A percentile compares a stretch with the other conserved stretches of the same genome.
phyloP scores from a whole-genome alignment of 2,113 vertebrate species.

The Xiphias gladius region DNA sequence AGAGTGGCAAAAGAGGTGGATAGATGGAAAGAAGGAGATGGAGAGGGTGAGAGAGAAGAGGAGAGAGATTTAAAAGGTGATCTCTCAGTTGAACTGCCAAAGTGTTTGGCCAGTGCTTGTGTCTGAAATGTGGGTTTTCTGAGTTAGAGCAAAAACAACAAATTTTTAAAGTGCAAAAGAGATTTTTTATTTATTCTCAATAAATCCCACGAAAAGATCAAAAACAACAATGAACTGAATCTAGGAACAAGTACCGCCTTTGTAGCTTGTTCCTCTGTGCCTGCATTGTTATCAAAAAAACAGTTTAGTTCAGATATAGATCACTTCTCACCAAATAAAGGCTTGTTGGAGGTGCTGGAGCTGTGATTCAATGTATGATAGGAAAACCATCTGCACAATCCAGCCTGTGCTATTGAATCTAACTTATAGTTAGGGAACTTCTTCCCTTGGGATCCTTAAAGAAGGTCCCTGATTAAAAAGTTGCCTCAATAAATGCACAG shows the following conservation, averaged over 20 bases:
- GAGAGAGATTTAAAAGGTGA: slow-evolving; percentile 76
- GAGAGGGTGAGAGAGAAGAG: slow-evolving; percentile 59
- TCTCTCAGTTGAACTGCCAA: slow-evolving; percentile 75
- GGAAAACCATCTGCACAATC: slow-evolving; percentile 33
- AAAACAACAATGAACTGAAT: not conserved
- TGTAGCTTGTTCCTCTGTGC: not conserved
- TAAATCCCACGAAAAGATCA: not conserved
- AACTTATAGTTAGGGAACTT: slow-evolving; percentile 6
- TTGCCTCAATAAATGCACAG: slow-evolving; percentile 8
- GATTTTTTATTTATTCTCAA: slow-evolving; percentile 33
- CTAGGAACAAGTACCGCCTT: not conserved
- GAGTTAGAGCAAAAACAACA: slow-evolving; percentile 22
- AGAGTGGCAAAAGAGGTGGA: slow-evolving; percentile 73
- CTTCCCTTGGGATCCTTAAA: slow-evolving; percentile 5
- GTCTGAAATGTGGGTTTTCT: slow-evolving; percentile 37
- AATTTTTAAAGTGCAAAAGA: slow-evolving; percentile 32
- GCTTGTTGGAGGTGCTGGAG: not conserved
- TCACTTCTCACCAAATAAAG: slow-evolving; percentile 12
- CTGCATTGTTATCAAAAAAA: not conserved
- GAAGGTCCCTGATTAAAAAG: not conserved
- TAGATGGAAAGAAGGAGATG: slow-evolving; percentile 69
- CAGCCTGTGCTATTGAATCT: not conserved
- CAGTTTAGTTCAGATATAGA: not conserved
- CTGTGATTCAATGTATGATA: slow-evolving; percentile 14
- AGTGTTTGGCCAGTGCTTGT: slow-evolving; percentile 33